Conservation (phyloP, 2,797 vertebrate genomes). For the Denticeps clupeoides region DNA sequence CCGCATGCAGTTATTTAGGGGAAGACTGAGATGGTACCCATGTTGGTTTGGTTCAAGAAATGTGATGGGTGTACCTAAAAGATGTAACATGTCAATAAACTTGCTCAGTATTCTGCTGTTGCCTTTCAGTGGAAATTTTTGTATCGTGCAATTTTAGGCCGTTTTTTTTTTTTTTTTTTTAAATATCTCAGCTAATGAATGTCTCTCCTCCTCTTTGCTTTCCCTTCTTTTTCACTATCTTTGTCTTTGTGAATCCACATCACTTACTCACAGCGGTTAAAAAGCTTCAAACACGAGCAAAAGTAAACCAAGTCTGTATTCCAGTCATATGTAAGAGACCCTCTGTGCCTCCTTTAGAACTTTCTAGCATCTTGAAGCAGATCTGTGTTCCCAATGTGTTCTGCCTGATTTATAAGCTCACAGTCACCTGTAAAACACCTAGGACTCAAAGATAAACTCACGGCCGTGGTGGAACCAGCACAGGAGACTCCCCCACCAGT, state of each 20-base stretch:
- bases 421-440: slow-evolving; percentile 27
- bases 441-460: slow-evolving; percentile 58
- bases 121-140: background rate
- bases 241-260: background rate
- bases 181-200: background rate
- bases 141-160: background rate
- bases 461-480: slow-evolving; percentile 23
- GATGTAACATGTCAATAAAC: too few species aligned
- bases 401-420: too few species aligned
- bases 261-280: background rate
- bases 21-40: too few species aligned
- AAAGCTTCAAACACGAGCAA: slow-evolving; percentile 16
- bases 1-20: too few species aligned
- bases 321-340: too few species aligned
- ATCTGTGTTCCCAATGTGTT: too few species aligned
- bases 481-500: slow-evolving; percentile 23
- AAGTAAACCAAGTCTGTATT: slow-evolving; percentile 28
- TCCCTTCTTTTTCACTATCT: background rate
- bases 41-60: too few species aligned
- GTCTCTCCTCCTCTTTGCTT: slow-evolving; percentile 1
- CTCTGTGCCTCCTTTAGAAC: too few species aligned
- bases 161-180: background rate
- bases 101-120: background rate
- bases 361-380: too few species aligned
- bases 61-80: too few species aligned